phyloP scores from a whole-genome alignment of 2,888 invertebrate genomes.

The Plebejus anna region DNA sequence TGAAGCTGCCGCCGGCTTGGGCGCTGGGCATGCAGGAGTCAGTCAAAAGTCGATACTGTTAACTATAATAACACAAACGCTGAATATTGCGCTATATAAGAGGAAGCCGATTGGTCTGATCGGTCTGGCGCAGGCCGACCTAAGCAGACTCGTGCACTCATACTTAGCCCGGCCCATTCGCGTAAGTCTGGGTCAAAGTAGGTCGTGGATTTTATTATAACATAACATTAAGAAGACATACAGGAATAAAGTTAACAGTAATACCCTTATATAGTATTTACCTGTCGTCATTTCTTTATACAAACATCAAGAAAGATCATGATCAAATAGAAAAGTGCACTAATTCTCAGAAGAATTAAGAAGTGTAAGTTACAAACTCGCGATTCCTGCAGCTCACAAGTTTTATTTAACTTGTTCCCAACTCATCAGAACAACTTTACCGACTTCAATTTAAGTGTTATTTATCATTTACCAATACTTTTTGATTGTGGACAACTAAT shows the following conservation, averaged over 20 bases:
- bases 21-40: background rate
- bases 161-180: too few species aligned
- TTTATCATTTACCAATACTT: slow-evolving; percentile 12
- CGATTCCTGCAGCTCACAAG: background rate
- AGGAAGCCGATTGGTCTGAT: too few species aligned
- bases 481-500: background rate
- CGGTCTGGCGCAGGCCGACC: too few species aligned
- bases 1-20: background rate
- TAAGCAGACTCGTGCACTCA: too few species aligned
- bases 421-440: background rate
- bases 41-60: too few species aligned
- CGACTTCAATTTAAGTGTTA: slow-evolving; percentile 10
- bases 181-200: too few species aligned
- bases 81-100: too few species aligned
- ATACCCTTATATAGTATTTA: too few species aligned
- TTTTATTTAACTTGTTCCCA: slow-evolving; percentile 3
- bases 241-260: too few species aligned
- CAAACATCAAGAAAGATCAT: background rate
- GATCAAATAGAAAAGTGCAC: background rate
- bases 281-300: background rate
- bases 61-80: too few species aligned
- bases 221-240: too few species aligned
- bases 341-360: slow-evolving; percentile 12
- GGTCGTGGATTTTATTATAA: too few species aligned
- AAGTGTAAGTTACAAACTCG: slow-evolving; percentile 3